Evolutionary conservation across 2,113 vertebrate species (phyloP).

Genomic region (Boulengeromyrus knoepffleri): DNA sequence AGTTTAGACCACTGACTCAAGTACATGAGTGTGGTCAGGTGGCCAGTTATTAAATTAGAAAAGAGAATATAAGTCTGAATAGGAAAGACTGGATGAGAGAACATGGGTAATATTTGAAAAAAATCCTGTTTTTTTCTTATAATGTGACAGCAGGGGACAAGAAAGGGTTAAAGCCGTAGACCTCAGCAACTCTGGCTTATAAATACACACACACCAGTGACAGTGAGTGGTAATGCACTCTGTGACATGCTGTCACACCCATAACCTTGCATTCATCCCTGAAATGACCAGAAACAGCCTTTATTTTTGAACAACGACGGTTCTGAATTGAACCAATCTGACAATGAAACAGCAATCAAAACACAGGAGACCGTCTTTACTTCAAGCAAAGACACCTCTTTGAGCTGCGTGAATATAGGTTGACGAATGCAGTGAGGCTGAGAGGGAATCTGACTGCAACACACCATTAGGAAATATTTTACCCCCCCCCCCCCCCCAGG

Average conservation of each 20-base stretch:
- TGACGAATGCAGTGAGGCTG: conserved; percentile 5
- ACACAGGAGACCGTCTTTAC: background rate
- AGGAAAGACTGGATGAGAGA: background rate
- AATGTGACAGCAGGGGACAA: background rate
- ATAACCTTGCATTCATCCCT: background rate
- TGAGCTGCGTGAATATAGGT: background rate
- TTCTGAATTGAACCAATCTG: background rate
- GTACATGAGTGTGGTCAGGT: background rate
- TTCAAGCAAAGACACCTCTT: background rate
- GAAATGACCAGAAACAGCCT: background rate
- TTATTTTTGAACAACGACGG: background rate
- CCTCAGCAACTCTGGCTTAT: background rate
- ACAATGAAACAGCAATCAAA: background rate
- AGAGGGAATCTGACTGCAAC: background rate
- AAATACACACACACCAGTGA: background rate
- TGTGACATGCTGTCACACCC: background rate
- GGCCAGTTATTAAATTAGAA: background rate
- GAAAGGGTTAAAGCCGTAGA: background rate
- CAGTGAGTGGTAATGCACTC: background rate
- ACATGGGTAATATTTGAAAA: background rate
- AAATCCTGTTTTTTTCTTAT: background rate
- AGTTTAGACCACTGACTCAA: background rate
- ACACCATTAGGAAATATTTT: background rate
- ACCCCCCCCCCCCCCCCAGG: background rate
- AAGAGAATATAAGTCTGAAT: background rate